Conservation (phyloP, 2,113 vertebrate genomes). For the Calidris pugnax region DNA sequence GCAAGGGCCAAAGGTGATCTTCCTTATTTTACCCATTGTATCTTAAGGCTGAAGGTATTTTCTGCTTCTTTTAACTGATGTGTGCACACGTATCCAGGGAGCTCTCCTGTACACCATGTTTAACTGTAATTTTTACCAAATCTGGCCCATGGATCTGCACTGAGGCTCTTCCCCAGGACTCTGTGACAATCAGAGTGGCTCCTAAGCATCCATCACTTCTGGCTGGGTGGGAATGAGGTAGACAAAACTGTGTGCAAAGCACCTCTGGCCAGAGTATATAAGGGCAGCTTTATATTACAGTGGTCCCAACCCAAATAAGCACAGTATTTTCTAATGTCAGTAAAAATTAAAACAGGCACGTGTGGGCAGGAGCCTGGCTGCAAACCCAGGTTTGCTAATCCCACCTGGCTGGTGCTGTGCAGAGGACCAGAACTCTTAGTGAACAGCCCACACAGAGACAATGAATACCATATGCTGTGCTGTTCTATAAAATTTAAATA, state of each 20-base stretch:
- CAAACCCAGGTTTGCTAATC: not conserved
- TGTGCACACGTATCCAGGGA: not conserved
- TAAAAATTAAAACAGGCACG: not conserved
- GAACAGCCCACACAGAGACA: conserved; percentile 9
- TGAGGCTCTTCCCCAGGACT: not conserved
- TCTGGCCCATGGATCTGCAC: fast-evolving
- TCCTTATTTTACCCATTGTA: not conserved
- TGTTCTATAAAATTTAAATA: conserved; percentile 16
- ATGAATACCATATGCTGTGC: not conserved
- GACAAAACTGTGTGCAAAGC: not conserved
- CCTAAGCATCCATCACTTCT: not conserved
- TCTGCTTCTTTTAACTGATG: not conserved
- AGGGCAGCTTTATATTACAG: not conserved
- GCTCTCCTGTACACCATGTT: not conserved
- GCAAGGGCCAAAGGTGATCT: conserved; percentile 87
- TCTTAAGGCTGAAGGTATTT: not conserved
- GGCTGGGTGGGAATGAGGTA: not conserved
- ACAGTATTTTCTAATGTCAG: not conserved
- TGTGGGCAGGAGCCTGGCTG: not conserved
- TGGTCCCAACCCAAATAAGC: not conserved
- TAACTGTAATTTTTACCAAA: not conserved
- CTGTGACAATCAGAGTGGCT: not conserved
- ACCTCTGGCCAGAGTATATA: not conserved
- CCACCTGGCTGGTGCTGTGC: not conserved
- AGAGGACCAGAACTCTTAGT: not conserved